Base-by-base conservation (phyloP, 2,888 invertebrate genomes). In the Folsomia manolachei region DNA sequence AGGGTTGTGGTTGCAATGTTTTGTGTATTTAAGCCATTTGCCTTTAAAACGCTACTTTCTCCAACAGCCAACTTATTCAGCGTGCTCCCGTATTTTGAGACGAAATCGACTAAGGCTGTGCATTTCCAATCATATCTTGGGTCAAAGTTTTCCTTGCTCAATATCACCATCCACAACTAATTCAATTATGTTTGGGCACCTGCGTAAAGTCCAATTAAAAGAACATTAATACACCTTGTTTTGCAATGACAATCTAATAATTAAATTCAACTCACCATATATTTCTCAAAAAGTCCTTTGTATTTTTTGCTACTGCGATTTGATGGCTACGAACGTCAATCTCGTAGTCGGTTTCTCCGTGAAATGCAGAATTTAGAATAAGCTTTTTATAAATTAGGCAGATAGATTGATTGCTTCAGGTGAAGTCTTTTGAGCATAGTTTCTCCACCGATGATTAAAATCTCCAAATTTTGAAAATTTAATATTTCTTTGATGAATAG, bases 91-190 rank as follows among this genome's bases (percentile, higher is more conserved):
- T 70, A 26, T 1, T n/a, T 9, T n/a, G 14, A 7, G 4, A 70
- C 19, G 26, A 70, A 70, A n/a, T n/a, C 25, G 24, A 63, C 25
- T 2, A 70, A 25, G 9, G 53, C 52, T 2, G 62, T 21, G 18
- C 21, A n/a, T 63, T 63, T 70, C 70, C 70, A 70, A 14, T 70
- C 52, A 7, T 52, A 4, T 4, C 39, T 23, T 2, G 1, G 18
- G 7, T 11, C 63, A 63, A 18, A 69, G 7, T 52, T 63, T 21
- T 9, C 27, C 24, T 63, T 70, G 70, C 4, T 70, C 70, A 9
- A 70, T 52, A 63, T 70, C 70, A 2, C 70, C 70, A 25, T 70
- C 70, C 23, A 70, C 19, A n/a, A 52, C 2, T 39, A 39, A 39
- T 39, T 39, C 39, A 39, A 14, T 39, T 9, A 39, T 39, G 4